Evolutionary conservation across 2,797 vertebrate genomes (phyloP), one percentile per base, ranked within the genome.

Genomic region (Sciurus carolinensis): DNA sequence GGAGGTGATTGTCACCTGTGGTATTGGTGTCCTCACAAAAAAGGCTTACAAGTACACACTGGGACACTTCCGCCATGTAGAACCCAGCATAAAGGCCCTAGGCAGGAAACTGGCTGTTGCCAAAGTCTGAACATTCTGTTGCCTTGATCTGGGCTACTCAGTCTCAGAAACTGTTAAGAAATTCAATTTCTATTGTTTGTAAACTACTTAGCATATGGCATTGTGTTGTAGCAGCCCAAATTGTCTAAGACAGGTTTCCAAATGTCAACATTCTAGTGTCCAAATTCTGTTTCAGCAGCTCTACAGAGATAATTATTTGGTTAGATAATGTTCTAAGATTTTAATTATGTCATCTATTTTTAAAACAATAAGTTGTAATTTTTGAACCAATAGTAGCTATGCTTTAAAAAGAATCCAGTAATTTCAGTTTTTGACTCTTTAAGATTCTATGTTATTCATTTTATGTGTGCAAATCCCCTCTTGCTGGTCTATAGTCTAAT

Each of bases 261-360:
- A 24, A 54, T 26, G 4, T 8, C 2, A 72, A 7, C 20, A 7
- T 8, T 26, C 15, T 59, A n/a, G 1, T 50, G 3, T 69, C 10
- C 6, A 62, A 73, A 42, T 26, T 87, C 44, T 44, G 33, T 12
- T 20, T 79, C 42, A 80, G 12, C 2, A 36, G 13, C 13, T 89
- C 30, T 36, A 54, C 15, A 42, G 50, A 95, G 24, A 36, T 47
- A 82, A 69, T 13, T 52, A 15, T 14, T 2, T 28, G 15, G 28
- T 1, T 66, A 14, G 54, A 28, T 13, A n/a, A 26, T 42, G 9
- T 64, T 75, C 39, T 22, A 57, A 11, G 3, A 59, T 57, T 90
- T 88, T 84, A 64, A 80, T 28, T 64, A 62, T 20, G 18, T 66
- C 28, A 18, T 13, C 42, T 50, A 76, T 62, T 90, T 91, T 94